Conservation (phyloP, 2,113 vertebrate genomes). For the Paraplagusia blochii region DNA sequence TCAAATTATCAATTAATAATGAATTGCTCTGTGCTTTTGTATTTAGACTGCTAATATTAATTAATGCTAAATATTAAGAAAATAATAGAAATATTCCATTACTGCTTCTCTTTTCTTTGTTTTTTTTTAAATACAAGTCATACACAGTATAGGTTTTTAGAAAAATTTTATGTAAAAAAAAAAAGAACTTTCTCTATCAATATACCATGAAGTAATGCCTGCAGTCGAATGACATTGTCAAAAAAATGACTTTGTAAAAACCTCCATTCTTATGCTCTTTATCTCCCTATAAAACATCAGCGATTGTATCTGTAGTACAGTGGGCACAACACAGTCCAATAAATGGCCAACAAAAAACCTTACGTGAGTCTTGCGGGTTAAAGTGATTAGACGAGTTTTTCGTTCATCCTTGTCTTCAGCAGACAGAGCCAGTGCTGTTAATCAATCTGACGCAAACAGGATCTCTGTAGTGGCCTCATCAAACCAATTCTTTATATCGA, state of each 20-base stretch:
- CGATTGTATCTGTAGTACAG: constrained; percentile 36
- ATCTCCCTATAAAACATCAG: constrained; percentile 35
- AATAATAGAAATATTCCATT: no score
- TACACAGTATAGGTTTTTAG: no score
- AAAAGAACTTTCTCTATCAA: no score
- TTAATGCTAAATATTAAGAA: no score
- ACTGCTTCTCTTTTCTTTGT: no score
- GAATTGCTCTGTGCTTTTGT: no score
- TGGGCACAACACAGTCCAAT: constrained; percentile 44
- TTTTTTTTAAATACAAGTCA: no score
- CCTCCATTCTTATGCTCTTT: constrained; percentile 44
- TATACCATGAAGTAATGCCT: no score
- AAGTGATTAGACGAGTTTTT: constrained; percentile 71
- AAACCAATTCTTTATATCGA: constrained; percentile 59
- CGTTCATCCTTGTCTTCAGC: constrained; percentile 72
- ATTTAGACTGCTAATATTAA: no score
- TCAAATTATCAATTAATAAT: no score
- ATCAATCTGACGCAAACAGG: constrained; percentile 60
- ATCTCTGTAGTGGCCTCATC: constrained; percentile 59
- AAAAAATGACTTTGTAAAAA: neutral
- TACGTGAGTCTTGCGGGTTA: constrained; percentile 69
- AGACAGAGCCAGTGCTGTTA: constrained; percentile 49
- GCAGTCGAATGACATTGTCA: no score
- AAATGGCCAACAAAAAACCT: constrained; percentile 61
- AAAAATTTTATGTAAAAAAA: no score